phyloP scores from a whole-genome alignment of 37 sponge, comb jelly and placozoan species.

The Beroe forskalii region DNA sequence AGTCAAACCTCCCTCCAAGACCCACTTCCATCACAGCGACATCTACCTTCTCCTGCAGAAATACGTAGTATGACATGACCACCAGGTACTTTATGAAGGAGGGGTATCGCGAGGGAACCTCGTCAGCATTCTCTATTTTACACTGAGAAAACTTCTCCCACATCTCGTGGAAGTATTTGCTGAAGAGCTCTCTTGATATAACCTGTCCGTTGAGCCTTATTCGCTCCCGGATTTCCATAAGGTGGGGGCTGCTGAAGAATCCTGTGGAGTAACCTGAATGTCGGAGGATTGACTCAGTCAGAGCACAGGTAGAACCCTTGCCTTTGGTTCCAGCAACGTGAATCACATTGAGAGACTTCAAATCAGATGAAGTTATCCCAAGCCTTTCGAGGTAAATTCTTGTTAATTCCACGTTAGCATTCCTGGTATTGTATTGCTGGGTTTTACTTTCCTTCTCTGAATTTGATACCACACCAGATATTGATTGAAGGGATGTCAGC shows the following conservation, averaged over 20 bases:
- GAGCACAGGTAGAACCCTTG: slow-evolving; percentile 50
- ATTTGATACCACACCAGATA: not conserved
- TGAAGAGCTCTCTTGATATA: slow-evolving; percentile 75
- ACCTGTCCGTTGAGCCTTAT: slow-evolving; percentile 90
- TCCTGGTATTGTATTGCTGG: not conserved
- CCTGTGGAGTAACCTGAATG: slow-evolving; percentile 27
- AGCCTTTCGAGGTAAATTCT: not conserved
- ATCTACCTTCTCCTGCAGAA: slow-evolving; percentile 75
- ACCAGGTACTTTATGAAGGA: slow-evolving; percentile 56
- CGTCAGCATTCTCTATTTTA: not conserved
- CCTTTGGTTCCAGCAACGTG: slow-evolving; percentile 50
- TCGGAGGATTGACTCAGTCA: slow-evolving; percentile 28
- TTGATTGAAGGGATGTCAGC: not conserved
- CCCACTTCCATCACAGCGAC: slow-evolving; percentile 97
- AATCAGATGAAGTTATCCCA: not conserved
- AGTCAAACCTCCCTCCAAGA: slow-evolving; percentile 88
- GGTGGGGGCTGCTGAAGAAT: not conserved
- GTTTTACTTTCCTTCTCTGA: not conserved
- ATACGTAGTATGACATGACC: slow-evolving; percentile 56
- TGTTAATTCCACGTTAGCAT: not conserved
- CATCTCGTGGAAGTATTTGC: slow-evolving; percentile 77
- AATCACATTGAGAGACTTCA: not conserved
- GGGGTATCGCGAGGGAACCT: not conserved
- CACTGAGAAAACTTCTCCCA: slow-evolving; percentile 37
- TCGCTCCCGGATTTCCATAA: slow-evolving; percentile 78